These are phyloP conservation scores for Rostratula benghalensis DNA, from an alignment of 2,113 vertebrate genomes.

Conservation along the genomic window DNA sequence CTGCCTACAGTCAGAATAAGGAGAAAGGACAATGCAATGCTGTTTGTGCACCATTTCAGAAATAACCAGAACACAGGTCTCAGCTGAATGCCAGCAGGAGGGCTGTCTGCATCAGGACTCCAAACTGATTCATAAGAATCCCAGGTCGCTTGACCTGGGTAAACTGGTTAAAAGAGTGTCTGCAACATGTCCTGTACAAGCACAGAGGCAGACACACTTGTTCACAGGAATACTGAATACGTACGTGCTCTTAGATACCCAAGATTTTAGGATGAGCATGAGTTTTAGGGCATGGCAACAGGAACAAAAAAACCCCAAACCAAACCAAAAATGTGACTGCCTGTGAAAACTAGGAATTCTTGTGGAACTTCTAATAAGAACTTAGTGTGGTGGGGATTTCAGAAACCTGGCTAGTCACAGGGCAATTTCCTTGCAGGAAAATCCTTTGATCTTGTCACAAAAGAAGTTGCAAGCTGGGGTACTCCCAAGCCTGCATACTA, in stretches of 20 bases:
- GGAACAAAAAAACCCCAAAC: not conserved
- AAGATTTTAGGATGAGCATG: not conserved
- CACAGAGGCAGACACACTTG: not conserved
- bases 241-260: not conserved
- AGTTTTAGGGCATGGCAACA: not conserved
- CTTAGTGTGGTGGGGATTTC: not conserved
- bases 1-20: not conserved
- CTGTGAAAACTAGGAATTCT: not conserved
- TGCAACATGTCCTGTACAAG: not conserved
- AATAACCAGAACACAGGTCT: not conserved
- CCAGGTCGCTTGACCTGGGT: not conserved
- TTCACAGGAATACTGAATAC: not conserved
- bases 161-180: not conserved
- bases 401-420: not conserved
- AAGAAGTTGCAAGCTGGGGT: not conserved
- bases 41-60: not conserved
- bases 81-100: not conserved
- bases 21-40: not conserved
- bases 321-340: not conserved
- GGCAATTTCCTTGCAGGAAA: not conserved
- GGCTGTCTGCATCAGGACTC: not conserved
- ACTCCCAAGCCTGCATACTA: not conserved
- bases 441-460: conserved; percentile 9
- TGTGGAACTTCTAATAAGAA: not conserved
- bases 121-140: fast-evolving